Evolutionary conservation across 2,797 vertebrate species (phyloP).

Genomic region (Vultur gryphus): DNA sequence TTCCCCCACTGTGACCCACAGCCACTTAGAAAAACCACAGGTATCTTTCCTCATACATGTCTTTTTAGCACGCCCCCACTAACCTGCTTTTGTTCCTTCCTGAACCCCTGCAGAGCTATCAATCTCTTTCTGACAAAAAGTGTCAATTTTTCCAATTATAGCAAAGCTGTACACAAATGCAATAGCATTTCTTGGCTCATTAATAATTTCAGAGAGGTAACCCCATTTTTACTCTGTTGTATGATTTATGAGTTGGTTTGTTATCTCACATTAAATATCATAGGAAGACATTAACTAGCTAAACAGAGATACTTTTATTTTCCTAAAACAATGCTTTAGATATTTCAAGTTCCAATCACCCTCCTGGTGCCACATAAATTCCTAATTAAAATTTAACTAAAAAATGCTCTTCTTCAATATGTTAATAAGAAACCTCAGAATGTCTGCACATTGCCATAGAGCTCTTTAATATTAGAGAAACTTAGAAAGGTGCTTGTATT

Average conservation of each 20-base stretch:
- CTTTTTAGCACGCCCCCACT: neutral
- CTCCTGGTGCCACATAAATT: neutral
- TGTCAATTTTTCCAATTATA: neutral
- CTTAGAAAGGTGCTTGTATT: neutral
- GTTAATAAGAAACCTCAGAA: neutral
- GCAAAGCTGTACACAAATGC: neutral
- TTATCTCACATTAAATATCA: neutral
- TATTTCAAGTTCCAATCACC: neutral
- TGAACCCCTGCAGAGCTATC: neutral
- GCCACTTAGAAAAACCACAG: neutral
- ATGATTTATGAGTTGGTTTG: neutral
- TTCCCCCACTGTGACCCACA: neutral
- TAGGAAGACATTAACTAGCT: neutral
- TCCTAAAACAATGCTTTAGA: neutral
- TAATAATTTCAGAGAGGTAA: neutral
- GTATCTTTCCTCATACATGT: neutral
- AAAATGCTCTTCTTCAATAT: neutral
- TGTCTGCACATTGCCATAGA: neutral
- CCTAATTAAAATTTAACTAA: neutral
- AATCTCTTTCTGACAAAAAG: neutral
- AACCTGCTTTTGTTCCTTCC: neutral
- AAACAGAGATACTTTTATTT: neutral
- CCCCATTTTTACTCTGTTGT: neutral
- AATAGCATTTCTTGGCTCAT: neutral
- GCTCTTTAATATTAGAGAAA: neutral